Evolutionary conservation across 2,113 vertebrate genomes (phyloP).

Genomic region (Planiliza haematocheilus): DNA sequence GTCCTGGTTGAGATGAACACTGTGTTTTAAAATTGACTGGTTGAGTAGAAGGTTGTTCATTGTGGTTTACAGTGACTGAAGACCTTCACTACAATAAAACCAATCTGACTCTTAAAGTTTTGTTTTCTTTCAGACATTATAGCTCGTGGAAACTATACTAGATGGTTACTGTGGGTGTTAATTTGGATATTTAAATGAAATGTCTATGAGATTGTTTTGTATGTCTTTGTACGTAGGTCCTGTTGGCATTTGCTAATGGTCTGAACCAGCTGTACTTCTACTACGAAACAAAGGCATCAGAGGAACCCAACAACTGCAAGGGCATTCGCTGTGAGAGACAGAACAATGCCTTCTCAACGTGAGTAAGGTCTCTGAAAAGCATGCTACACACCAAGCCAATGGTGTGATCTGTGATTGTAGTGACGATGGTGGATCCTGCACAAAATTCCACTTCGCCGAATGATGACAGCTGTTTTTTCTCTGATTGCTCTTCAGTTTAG

Average conservation of each 20-base stretch:
- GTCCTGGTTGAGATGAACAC: conserved; percentile 24
- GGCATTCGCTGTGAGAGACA: conserved; percentile 97
- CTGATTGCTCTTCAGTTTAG: too few relatives aligned
- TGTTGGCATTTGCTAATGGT: conserved; percentile 95
- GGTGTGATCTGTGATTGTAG: too few relatives aligned
- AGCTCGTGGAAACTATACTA: too few relatives aligned
- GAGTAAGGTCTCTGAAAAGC: conserved; percentile 69
- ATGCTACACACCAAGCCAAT: too few relatives aligned
- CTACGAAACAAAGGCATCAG: conserved; percentile 95
- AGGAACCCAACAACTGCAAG: conserved; percentile 97
- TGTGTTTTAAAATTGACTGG: neutral
- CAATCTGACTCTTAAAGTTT: neutral
- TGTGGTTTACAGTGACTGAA: too few relatives aligned
- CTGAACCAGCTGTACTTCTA: conserved; percentile 99
- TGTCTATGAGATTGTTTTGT: neutral
- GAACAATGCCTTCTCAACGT: conserved; percentile 99
- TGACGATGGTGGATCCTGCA: too few relatives aligned
- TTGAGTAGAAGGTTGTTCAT: conserved; percentile 1
- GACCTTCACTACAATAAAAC: neutral
- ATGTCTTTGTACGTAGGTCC: conserved; percentile 65
- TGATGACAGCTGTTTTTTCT: too few relatives aligned
- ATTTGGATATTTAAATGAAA: neutral
- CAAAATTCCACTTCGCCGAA: too few relatives aligned
- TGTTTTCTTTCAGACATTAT: neutral
- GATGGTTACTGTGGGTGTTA: too few relatives aligned